Evolutionary conservation across 2,888 invertebrate species (phyloP).

Genomic region (Cantharis rustica): DNA sequence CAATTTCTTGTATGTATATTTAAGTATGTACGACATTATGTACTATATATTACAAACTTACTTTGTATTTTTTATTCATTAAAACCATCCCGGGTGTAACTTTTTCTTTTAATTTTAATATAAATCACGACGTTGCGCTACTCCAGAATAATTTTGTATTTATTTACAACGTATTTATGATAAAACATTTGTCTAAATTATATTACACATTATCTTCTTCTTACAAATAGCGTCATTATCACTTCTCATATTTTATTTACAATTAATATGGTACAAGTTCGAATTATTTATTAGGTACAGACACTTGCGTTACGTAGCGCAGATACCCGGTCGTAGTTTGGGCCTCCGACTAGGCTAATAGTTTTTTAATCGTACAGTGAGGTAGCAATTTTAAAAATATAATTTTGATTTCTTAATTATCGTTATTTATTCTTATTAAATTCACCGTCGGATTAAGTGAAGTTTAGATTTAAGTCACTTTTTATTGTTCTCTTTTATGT

Average conservation of each 20-base stretch:
- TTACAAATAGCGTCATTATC: constrained; percentile 47
- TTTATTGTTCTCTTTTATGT: neutral
- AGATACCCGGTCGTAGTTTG: constrained; percentile 29
- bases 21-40: constrained; percentile 51
- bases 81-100: constrained; percentile 51
- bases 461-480: constrained; percentile 1
- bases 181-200: constrained; percentile 40
- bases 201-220: constrained; percentile 48
- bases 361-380: constrained; percentile 34
- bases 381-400: constrained; percentile 39
- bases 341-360: constrained; percentile 33
- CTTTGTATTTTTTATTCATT: constrained; percentile 50
- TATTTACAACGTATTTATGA: constrained; percentile 40
- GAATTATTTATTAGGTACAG: constrained; percentile 39
- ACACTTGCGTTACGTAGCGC: constrained; percentile 41
- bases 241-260: constrained; percentile 49
- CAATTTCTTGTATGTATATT: constrained; percentile 34
- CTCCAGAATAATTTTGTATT: constrained; percentile 37
- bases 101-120: constrained; percentile 39
- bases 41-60: constrained; percentile 52
- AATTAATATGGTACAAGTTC: constrained; percentile 35
- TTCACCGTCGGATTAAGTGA: constrained; percentile 19
- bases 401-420: constrained; percentile 30
- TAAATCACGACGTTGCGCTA: constrained; percentile 43
- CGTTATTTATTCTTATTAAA: constrained; percentile 13